A percentile compares a stretch with the other conserved stretches of the same genome.
These are phyloP conservation scores for Melanaphis sacchari DNA, from an alignment of 1,140 invertebrate species.

Conservation along the genomic window DNA sequence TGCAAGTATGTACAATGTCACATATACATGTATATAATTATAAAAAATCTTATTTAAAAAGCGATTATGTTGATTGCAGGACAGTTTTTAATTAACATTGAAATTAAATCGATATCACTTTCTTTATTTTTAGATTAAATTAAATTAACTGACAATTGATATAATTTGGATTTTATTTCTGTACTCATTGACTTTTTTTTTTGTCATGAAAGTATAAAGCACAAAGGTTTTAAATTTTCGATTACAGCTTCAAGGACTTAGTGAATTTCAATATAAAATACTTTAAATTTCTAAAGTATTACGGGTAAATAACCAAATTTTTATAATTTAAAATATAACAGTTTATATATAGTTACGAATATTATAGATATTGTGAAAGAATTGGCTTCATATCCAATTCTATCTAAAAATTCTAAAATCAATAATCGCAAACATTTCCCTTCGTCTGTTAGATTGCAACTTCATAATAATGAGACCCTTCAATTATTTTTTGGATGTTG, in stretches of 20 bases:
- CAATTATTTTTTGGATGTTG: constrained; percentile 43
- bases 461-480: constrained; percentile 45
- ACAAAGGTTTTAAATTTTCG: neutral
- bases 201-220: neutral
- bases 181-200: neutral
- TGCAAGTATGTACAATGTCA: neutral
- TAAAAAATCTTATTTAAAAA: neutral
- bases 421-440: constrained; percentile 11
- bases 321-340: neutral
- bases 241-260: neutral
- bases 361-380: neutral
- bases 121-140: neutral
- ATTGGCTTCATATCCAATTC: neutral
- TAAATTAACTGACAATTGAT: neutral
- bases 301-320: neutral
- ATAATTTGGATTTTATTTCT: neutral
- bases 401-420: constrained; percentile 47
- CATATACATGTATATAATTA: neutral
- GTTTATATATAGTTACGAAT: neutral
- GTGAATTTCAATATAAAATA: neutral
- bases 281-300: neutral
- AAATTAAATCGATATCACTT: neutral
- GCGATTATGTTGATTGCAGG: neutral
- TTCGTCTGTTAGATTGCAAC: neutral
- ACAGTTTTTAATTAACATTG: neutral